Percentiles rank a stretch among this genome's conserved stretches.
Evolutionary conservation across 2,113 vertebrate genomes (phyloP).

Genomic region (Dolichotis patagonum): DNA sequence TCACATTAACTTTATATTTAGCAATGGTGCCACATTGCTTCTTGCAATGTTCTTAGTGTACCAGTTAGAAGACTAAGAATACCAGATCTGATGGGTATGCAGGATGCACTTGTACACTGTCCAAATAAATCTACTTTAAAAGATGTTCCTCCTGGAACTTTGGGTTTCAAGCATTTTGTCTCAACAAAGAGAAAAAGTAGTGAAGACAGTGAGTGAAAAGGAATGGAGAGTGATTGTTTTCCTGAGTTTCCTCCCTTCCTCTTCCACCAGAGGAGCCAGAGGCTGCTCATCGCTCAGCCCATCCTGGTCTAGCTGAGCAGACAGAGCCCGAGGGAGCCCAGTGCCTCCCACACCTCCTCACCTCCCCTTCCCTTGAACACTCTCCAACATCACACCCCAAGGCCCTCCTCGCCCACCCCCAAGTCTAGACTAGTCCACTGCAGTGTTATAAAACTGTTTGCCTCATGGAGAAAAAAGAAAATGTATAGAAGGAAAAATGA

Average conservation of each 20-base stretch:
- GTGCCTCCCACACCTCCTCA: background rate
- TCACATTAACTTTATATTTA: background rate
- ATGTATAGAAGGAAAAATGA: background rate
- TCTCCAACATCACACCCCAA: background rate
- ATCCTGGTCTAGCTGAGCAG: no score
- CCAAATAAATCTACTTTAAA: background rate
- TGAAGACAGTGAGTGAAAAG: background rate
- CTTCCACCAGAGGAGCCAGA: background rate
- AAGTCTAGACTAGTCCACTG: background rate
- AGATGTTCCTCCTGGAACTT: background rate
- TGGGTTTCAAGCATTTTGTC: background rate
- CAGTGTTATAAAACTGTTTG: slow-evolving; percentile 54
- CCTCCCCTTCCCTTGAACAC: background rate
- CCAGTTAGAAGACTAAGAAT: background rate
- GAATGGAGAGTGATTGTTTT: background rate
- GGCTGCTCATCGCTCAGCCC: background rate
- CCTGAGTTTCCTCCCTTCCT: background rate
- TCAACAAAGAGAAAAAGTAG: background rate
- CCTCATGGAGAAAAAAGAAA: background rate
- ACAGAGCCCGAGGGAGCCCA: background rate
- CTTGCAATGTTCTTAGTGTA: background rate
- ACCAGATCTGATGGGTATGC: background rate
- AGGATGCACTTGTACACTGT: background rate
- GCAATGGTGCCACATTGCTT: no score
- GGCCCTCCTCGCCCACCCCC: background rate